phyloP scores from a whole-genome alignment of 2,113 vertebrate species.

The Menura novaehollandiae region DNA sequence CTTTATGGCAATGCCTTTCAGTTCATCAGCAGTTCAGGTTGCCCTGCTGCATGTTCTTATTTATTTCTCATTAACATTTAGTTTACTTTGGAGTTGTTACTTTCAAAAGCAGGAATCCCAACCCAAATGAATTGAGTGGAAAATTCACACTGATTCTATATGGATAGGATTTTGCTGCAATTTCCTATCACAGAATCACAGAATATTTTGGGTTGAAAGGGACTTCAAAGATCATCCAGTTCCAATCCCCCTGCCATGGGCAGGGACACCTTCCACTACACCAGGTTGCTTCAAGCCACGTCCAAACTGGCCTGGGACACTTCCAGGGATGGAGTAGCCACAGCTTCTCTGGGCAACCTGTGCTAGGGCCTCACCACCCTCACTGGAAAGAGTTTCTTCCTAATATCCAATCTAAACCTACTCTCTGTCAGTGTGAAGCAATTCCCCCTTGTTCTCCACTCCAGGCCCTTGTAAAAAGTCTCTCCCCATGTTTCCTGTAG shows the following conservation, averaged over 20 bases:
- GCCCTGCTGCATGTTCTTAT: not conserved
- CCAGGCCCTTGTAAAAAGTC: not conserved
- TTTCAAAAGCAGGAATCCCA: not conserved
- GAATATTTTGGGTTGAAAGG: not conserved
- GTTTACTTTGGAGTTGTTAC: not conserved
- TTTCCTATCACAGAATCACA: not conserved
- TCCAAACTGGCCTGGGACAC: not conserved
- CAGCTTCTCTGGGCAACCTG: not conserved
- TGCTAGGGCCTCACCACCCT: not conserved
- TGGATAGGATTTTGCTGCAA: not conserved
- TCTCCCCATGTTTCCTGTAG: not conserved
- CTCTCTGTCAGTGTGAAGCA: not conserved
- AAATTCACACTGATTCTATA: not conserved
- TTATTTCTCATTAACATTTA: not conserved
- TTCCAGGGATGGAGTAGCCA: not conserved
- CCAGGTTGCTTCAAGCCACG: not conserved
- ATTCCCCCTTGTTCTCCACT: not conserved
- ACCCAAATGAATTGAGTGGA: not conserved
- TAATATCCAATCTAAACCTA: not conserved
- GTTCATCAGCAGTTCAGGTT: not conserved
- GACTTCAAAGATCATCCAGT: not conserved
- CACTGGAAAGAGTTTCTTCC: not conserved
- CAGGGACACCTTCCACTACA: not conserved
- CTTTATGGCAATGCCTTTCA: not conserved
- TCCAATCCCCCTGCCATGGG: not conserved